Conservation (phyloP, 2,888 invertebrate genomes). For the Parnassius orleans region DNA sequence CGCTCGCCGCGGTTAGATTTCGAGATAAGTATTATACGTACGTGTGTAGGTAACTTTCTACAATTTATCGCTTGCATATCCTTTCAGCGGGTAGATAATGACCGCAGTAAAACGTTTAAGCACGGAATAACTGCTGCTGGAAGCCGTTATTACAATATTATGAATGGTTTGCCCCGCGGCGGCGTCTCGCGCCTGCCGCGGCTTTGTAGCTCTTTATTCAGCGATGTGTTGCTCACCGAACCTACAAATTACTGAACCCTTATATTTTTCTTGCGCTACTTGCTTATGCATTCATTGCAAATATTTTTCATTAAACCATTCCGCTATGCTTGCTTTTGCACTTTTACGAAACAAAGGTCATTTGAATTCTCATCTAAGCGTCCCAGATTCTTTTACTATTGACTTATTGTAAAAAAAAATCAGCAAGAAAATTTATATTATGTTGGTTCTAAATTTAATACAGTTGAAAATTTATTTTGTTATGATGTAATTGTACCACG, state of each 20-base stretch:
- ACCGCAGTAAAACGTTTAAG: constrained; percentile 81
- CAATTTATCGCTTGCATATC: constrained; percentile 80
- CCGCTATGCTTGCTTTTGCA: constrained; percentile 24
- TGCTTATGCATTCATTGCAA: constrained; percentile 20
- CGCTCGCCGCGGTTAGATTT: constrained; percentile 50
- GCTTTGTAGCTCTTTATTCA: constrained; percentile 38
- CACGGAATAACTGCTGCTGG: constrained; percentile 78
- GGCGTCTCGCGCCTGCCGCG: constrained; percentile 42
- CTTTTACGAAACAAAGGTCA: constrained; percentile 17
- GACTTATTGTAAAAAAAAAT: constrained; percentile 15
- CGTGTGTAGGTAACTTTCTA: constrained; percentile 62
- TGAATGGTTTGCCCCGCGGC: constrained; percentile 72
- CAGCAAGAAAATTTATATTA: neutral
- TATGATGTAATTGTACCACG: too few species aligned
- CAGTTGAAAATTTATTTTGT: too few species aligned
- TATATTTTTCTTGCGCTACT: constrained; percentile 27
- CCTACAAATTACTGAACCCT: constrained; percentile 31
- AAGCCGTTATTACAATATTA: constrained; percentile 80
- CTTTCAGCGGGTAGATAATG: constrained; percentile 81
- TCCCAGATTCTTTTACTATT: constrained; percentile 20
- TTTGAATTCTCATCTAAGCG: constrained; percentile 21
- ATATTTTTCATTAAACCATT: constrained; percentile 28
- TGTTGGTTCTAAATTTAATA: too few species aligned
- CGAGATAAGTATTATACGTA: constrained; percentile 54
- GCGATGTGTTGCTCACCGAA: constrained; percentile 31